A percentile compares a stretch with the other conserved stretches of the same genome.
phyloP scores from a whole-genome alignment of 1,140 invertebrate genomes.

The Cryptotermes secundus region DNA sequence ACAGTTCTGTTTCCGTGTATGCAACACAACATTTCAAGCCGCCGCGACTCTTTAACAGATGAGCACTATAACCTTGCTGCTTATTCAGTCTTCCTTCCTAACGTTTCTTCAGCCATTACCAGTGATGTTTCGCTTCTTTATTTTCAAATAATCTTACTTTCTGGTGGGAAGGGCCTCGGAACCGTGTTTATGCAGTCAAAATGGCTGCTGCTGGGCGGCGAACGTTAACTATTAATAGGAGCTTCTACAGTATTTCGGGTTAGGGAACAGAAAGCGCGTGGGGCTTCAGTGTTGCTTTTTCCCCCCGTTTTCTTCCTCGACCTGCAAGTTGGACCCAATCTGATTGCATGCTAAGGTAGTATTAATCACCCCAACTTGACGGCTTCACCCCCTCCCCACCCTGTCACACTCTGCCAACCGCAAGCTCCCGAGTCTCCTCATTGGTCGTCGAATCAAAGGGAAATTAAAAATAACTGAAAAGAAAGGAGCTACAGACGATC shows the following conservation, averaged over 20 bases:
- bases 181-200: background rate
- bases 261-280: background rate
- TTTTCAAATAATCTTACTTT: background rate
- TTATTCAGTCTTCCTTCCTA: background rate
- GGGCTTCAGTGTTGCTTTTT: too few species aligned
- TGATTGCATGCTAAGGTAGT: constrained; percentile 28
- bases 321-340: constrained; percentile 2
- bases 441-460: constrained; percentile 21
- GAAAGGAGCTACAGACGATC: constrained; percentile 6
- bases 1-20: background rate
- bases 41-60: background rate
- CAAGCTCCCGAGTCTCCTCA: background rate
- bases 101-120: background rate
- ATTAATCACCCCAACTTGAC: constrained; percentile 24
- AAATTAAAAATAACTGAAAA: constrained; percentile 24
- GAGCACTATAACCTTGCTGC: background rate
- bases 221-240: background rate
- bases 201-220: background rate
- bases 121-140: background rate
- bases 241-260: background rate
- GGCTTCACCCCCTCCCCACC: background rate
- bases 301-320: background rate
- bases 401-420: background rate
- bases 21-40: background rate
- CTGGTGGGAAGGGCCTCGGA: background rate